A percentile compares a stretch with the other conserved stretches of the same genome.
Conservation (phyloP, 2,797 vertebrate genomes). For the Periophthalmus magnuspinnatus region DNA sequence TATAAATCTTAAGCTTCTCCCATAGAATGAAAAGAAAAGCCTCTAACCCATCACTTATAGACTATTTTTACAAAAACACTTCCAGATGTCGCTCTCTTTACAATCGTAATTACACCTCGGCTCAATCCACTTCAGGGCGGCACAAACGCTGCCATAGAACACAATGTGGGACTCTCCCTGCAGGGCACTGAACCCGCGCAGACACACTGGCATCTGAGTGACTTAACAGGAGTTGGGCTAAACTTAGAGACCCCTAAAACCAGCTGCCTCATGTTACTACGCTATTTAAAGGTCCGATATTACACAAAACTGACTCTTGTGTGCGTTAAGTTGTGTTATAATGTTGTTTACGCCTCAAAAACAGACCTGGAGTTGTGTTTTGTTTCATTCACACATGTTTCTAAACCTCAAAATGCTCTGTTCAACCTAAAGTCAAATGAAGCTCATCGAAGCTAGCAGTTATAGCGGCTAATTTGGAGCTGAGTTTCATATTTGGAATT, state of each 20-base stretch:
- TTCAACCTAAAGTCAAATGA: no score
- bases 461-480: no score
- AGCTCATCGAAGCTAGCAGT: no score
- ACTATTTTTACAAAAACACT: constrained; percentile 8
- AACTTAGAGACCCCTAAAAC: constrained; percentile 72
- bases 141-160: constrained; percentile 29
- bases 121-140: constrained; percentile 29
- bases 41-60: neutral
- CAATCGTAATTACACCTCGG: constrained; percentile 3
- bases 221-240: constrained; percentile 70
- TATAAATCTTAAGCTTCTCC: neutral
- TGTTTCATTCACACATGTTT: no score
- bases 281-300: neutral
- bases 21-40: neutral
- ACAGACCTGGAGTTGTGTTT: no score
- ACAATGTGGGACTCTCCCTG: constrained; percentile 63
- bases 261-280: constrained; percentile 70
- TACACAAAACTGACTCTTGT: no score
- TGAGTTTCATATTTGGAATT: no score
- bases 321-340: no score
- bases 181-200: constrained; percentile 39
- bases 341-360: no score
- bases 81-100: constrained; percentile 10
- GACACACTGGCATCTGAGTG: constrained; percentile 61
- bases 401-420: no score